Conservation (phyloP, 2,888 invertebrate species). For the Agrotis clavis region DNA sequence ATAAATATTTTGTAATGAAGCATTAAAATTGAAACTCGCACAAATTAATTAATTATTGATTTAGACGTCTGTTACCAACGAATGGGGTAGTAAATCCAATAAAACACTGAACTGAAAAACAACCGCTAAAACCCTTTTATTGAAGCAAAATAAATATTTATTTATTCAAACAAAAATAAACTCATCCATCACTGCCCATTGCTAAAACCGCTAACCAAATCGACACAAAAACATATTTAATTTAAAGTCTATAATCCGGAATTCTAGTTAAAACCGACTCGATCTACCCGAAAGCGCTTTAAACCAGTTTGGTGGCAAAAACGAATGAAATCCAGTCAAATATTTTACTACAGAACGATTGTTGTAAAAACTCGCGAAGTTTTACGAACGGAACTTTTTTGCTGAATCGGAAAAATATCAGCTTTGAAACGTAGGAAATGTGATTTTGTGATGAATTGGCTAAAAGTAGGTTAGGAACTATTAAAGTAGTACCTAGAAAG, state of each 20-base stretch:
- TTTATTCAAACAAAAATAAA: constrained; percentile 14
- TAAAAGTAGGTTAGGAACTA: constrained; percentile 52
- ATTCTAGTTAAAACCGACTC: constrained; percentile 52
- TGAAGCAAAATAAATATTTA: background rate
- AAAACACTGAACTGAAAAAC: background rate
- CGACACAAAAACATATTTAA: constrained; percentile 50
- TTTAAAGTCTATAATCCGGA: constrained; percentile 49
- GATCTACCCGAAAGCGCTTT: constrained; percentile 50
- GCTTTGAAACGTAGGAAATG: constrained; percentile 47
- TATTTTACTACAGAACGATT: constrained; percentile 50
- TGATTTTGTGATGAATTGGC: constrained; percentile 59
- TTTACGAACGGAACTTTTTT: constrained; percentile 46
- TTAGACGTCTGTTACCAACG: no score
- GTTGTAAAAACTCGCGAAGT: constrained; percentile 50
- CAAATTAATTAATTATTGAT: no score
- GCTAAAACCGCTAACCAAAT: constrained; percentile 25
- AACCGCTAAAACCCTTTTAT: background rate
- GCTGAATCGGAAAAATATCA: constrained; percentile 44
- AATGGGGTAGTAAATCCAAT: background rate
- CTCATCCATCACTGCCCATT: background rate
- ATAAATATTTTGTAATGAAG: no score
- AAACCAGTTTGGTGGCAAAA: constrained; percentile 42
- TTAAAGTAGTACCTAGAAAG: constrained; percentile 44
- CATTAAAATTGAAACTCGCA: no score
- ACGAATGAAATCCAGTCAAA: constrained; percentile 43